These are phyloP conservation scores for Stenodema calcarata DNA, from an alignment of 2,888 invertebrate genomes.

Conservation along the genomic window DNA sequence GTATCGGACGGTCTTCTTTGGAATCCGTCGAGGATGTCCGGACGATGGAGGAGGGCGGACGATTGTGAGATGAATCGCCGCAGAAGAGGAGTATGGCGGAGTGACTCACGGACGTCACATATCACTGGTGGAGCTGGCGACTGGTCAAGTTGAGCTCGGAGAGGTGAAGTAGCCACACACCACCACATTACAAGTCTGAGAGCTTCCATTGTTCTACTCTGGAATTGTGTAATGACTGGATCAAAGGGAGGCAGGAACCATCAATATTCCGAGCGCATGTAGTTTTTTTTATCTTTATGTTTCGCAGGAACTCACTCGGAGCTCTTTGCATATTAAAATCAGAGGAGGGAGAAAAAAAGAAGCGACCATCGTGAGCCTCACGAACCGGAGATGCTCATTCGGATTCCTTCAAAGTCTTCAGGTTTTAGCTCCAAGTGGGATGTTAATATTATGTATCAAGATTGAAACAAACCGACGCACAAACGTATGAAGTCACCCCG, in stretches of 20 bases:
- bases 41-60: background rate
- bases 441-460: too few relatives aligned
- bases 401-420: background rate
- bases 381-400: background rate
- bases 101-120: background rate
- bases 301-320: background rate
- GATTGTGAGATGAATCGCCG: background rate
- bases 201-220: background rate
- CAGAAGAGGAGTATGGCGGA: background rate
- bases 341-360: background rate
- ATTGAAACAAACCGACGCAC: too few relatives aligned
- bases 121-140: background rate
- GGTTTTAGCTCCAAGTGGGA: too few relatives aligned
- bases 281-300: background rate
- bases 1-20: background rate
- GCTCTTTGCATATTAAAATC: background rate
- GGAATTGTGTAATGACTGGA: conserved; percentile 5
- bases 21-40: background rate
- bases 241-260: background rate
- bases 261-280: background rate
- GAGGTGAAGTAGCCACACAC: background rate
- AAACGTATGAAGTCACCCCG: too few relatives aligned
- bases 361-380: background rate
- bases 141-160: background rate
- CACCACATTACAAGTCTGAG: background rate